Evolutionary conservation across 2,797 vertebrate species (phyloP).

Genomic region (Pangasius macronema): DNA sequence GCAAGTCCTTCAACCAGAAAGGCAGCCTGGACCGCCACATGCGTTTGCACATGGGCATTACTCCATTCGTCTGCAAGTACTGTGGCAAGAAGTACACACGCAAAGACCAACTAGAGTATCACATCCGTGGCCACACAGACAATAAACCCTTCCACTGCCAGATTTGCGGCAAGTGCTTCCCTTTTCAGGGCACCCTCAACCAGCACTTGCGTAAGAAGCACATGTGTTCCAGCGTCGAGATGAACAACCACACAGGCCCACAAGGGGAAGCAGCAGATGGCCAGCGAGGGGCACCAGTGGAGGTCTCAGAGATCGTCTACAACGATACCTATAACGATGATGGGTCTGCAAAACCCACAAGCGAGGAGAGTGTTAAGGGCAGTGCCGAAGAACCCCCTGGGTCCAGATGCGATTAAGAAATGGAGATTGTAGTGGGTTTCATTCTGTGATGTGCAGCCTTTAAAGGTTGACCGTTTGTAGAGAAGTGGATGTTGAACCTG

Average conservation of each 20-base stretch:
- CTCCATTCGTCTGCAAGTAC: slow-evolving; percentile 97
- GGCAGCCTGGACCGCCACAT: slow-evolving; percentile 98
- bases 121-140: slow-evolving; percentile 98
- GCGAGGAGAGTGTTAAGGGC: slow-evolving; percentile 73
- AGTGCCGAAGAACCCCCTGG: slow-evolving; percentile 75
- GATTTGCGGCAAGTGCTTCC: slow-evolving; percentile 99
- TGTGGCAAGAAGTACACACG: slow-evolving; percentile 99
- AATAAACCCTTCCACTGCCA: slow-evolving; percentile 99
- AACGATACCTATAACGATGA: slow-evolving; percentile 77
- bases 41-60: slow-evolving; percentile 99
- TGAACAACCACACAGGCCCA: slow-evolving; percentile 84
- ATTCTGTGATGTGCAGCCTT: slow-evolving; percentile 68
- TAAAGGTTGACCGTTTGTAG: slow-evolving; percentile 68
- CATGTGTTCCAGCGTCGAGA: slow-evolving; percentile 81
- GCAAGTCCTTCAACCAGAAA: slow-evolving; percentile 99
- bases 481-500: slow-evolving; percentile 64
- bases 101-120: slow-evolving; percentile 98
- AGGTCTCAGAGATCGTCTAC: slow-evolving; percentile 83
- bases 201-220: slow-evolving; percentile 99
- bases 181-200: slow-evolving; percentile 98
- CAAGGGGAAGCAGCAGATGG: slow-evolving; percentile 83
- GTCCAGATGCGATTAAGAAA: slow-evolving; percentile 73
- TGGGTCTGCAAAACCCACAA: slow-evolving; percentile 67
- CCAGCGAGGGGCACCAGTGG: slow-evolving; percentile 76
- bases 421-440: slow-evolving; percentile 14